Percentiles rank a stretch among this genome's conserved stretches.
Conservation (phyloP, 2,797 vertebrate genomes). For the Lutjanus campechanus region DNA sequence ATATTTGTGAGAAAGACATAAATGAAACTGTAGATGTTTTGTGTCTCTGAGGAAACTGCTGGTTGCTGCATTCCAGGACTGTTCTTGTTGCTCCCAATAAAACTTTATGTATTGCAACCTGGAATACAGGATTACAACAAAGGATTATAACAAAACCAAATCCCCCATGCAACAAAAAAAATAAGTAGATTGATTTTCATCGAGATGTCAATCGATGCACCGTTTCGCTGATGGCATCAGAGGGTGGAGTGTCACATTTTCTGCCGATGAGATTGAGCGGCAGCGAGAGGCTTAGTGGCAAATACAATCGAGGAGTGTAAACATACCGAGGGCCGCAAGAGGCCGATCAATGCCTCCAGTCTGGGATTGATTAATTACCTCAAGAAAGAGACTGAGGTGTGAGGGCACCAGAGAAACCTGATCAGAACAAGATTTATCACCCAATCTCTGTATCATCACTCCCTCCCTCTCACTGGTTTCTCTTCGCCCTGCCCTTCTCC, state of each 20-base stretch:
- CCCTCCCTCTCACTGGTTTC: slow-evolving; percentile 59
- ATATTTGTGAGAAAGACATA: not conserved
- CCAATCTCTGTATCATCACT: slow-evolving; percentile 77
- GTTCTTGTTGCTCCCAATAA: slow-evolving; percentile 47
- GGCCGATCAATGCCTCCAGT: slow-evolving; percentile 84
- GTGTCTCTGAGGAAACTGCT: slow-evolving; percentile 19
- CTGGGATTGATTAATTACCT: slow-evolving; percentile 87
- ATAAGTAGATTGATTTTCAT: slow-evolving; percentile 84
- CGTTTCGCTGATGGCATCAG: slow-evolving; percentile 77
- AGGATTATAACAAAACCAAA: slow-evolving; percentile 78
- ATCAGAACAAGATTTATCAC: slow-evolving; percentile 87
- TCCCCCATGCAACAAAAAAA: slow-evolving; percentile 61
- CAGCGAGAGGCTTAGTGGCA: slow-evolving; percentile 84
- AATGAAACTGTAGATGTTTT: not conserved
- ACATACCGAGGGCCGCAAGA: slow-evolving; percentile 78
- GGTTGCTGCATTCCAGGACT: slow-evolving; percentile 19
- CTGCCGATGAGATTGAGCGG: slow-evolving; percentile 83
- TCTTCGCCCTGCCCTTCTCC: slow-evolving; percentile 55
- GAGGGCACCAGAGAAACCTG: slow-evolving; percentile 82
- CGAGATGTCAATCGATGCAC: slow-evolving; percentile 82
- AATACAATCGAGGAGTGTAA: slow-evolving; percentile 86
- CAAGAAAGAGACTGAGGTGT: slow-evolving; percentile 83
- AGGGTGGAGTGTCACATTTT: slow-evolving; percentile 82
- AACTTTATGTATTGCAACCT: slow-evolving; percentile 51
- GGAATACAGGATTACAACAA: slow-evolving; percentile 67